Conservation (phyloP, 2,113 vertebrate species). For the Plestiodon gilberti region DNA sequence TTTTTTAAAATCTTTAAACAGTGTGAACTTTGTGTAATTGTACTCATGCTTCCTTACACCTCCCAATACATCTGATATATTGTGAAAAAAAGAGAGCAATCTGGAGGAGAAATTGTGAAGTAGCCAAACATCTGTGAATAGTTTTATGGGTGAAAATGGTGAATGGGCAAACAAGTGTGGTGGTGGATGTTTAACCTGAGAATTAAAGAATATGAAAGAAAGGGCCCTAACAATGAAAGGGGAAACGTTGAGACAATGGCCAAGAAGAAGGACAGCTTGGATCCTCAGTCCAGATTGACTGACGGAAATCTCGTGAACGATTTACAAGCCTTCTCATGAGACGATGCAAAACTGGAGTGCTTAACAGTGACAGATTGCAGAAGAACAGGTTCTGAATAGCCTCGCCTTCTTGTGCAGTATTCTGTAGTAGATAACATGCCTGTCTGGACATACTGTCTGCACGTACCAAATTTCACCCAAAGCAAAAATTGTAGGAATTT, state of each 20-base stretch:
- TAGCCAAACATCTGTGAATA: neutral
- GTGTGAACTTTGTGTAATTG: neutral
- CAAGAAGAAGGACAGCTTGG: neutral
- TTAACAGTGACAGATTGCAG: neutral
- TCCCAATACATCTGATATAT: neutral
- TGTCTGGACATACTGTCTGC: neutral
- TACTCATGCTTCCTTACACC: neutral
- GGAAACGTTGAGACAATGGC: too few relatives aligned
- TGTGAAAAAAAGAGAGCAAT: neutral
- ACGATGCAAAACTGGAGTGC: neutral
- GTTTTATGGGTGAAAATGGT: neutral
- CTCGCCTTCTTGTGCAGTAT: neutral
- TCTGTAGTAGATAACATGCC: neutral
- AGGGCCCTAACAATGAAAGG: too few relatives aligned
- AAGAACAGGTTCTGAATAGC: neutral
- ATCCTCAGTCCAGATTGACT: neutral
- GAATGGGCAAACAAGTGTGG: neutral
- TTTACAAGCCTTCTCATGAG: neutral
- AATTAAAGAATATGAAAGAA: neutral
- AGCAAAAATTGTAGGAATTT: conserved; percentile 4
- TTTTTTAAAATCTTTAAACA: neutral
- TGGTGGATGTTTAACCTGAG: neutral
- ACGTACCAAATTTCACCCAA: neutral
- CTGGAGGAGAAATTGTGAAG: neutral
- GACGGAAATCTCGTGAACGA: neutral